A percentile compares a stretch with the other conserved stretches of the same genome.
These are phyloP conservation scores for Drosophila quinaria DNA, from an alignment of 2,888 invertebrate species.

Conservation along the genomic window DNA sequence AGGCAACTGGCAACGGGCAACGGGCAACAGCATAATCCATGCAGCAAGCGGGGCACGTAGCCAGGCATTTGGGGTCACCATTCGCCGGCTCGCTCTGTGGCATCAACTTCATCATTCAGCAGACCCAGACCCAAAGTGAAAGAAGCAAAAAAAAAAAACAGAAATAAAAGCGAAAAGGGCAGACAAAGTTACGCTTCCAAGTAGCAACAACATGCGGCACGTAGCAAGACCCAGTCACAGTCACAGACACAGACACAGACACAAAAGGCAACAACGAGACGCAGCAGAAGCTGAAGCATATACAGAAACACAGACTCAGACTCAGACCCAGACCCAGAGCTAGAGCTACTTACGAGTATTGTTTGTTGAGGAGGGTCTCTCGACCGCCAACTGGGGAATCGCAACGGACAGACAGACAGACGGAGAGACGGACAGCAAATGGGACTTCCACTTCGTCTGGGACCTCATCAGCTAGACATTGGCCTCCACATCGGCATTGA, in stretches of 20 bases:
- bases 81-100: slow-evolving; percentile 21
- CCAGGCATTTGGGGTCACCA: slow-evolving; percentile 53
- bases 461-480: slow-evolving; percentile 44
- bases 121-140: slow-evolving; percentile 10
- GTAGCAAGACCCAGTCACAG: slow-evolving; percentile 56
- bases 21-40: slow-evolving; percentile 45
- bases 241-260: slow-evolving; percentile 29
- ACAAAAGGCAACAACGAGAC: slow-evolving; percentile 12
- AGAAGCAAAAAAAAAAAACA: slow-evolving; percentile 6
- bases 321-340: slow-evolving; percentile 12
- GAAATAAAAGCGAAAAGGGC: slow-evolving; percentile 41
- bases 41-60: slow-evolving; percentile 56
- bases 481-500: slow-evolving; percentile 49
- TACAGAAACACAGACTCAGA: not conserved
- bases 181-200: slow-evolving; percentile 57
- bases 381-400: slow-evolving; percentile 6
- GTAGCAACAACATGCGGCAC: slow-evolving; percentile 65
- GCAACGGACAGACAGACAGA: slow-evolving; percentile 14
- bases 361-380: slow-evolving; percentile 41
- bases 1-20: not conserved
- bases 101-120: slow-evolving; percentile 34
- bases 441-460: slow-evolving; percentile 6
- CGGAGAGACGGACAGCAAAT: slow-evolving; percentile 20
- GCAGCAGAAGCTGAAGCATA: slow-evolving; percentile 12
- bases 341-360: slow-evolving; percentile 56